phyloP scores from a whole-genome alignment of 1,140 invertebrate species.

The Cydia strobilella region DNA sequence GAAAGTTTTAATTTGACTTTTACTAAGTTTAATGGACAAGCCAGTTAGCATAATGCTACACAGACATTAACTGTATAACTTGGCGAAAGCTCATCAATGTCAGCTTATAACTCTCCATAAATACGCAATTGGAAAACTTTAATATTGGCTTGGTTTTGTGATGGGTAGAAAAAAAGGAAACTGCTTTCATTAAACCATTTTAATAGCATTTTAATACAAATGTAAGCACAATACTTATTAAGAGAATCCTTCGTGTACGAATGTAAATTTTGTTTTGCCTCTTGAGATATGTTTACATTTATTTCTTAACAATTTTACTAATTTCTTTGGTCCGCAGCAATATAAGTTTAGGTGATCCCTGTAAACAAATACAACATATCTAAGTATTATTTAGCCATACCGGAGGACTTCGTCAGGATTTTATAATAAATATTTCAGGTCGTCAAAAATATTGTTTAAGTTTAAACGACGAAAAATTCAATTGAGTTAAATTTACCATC shows the following conservation, averaged over 20 bases:
- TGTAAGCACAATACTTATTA: slow-evolving; percentile 37
- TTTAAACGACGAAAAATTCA: too few relatives aligned
- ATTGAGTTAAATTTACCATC: too few relatives aligned
- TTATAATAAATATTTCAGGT: neutral
- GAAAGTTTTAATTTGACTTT: slow-evolving; percentile 26
- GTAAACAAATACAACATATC: slow-evolving; percentile 49
- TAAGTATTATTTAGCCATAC: neutral
- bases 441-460: too few relatives aligned
- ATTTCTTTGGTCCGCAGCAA: slow-evolving; percentile 75
- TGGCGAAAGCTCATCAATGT: neutral
- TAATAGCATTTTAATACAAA: slow-evolving; percentile 18
- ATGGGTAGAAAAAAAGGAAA: neutral
- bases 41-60: neutral
- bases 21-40: slow-evolving; percentile 2
- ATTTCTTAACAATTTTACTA: slow-evolving; percentile 65
- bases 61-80: neutral
- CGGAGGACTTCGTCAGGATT: neutral
- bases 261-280: slow-evolving; percentile 63
- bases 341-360: slow-evolving; percentile 64
- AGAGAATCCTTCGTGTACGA: slow-evolving; percentile 71
- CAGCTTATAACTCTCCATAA: neutral
- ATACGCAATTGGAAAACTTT: neutral
- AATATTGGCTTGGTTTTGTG: neutral
- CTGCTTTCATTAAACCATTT: slow-evolving; percentile 12
- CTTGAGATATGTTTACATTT: slow-evolving; percentile 62